phyloP scores from a whole-genome alignment of 2,797 vertebrate species.

The Poecilia wingei region DNA sequence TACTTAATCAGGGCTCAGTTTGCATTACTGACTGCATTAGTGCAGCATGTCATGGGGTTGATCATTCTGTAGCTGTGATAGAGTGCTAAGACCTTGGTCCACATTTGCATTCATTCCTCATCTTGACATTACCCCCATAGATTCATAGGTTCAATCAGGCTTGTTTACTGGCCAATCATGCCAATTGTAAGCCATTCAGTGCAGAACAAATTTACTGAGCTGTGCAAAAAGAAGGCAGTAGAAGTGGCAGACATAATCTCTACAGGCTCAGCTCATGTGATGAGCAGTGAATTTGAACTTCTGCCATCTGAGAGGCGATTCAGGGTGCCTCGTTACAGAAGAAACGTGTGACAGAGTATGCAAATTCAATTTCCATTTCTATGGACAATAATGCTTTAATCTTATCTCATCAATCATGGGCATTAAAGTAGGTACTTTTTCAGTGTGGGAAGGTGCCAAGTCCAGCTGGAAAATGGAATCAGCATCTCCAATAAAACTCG shows the following conservation, averaged over 20 bases:
- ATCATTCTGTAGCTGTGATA: neutral
- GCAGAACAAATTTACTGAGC: no score
- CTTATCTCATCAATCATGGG: neutral
- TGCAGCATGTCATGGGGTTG: neutral
- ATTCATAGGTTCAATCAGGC: neutral
- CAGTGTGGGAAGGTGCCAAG: neutral
- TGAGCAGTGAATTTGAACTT: no score
- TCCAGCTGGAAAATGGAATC: neutral
- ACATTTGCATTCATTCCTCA: neutral
- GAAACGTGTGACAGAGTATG: no score
- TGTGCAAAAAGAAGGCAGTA: no score
- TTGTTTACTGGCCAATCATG: neutral
- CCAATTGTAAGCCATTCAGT: no score
- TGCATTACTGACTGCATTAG: neutral
- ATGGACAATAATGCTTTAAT: no score
- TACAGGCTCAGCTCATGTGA: no score
- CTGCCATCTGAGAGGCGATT: no score
- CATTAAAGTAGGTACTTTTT: neutral
- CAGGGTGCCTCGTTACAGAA: no score
- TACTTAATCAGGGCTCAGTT: neutral
- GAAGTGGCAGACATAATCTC: no score
- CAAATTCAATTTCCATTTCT: no score
- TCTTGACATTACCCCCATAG: neutral
- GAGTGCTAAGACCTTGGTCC: neutral
- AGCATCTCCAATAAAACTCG: neutral